phyloP scores from a whole-genome alignment of 2,797 vertebrate species.

The Diplodus puntazzo region DNA sequence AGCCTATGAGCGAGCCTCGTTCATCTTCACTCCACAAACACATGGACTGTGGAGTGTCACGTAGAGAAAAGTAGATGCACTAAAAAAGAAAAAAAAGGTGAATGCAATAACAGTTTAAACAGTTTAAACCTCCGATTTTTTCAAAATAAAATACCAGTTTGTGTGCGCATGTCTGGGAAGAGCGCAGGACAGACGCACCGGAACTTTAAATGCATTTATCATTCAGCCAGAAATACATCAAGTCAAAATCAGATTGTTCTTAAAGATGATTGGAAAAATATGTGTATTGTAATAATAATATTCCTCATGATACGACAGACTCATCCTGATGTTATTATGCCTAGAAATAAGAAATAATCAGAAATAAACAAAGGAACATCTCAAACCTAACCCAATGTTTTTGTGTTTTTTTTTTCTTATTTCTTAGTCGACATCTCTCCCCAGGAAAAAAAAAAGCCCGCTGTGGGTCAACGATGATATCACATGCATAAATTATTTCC shows the following conservation, averaged over 20 bases:
- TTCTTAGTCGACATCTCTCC: neutral
- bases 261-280: neutral
- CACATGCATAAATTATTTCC: slow-evolving; percentile 47
- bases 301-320: neutral
- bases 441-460: neutral
- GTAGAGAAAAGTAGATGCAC: neutral
- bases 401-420: neutral
- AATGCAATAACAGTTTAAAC: neutral
- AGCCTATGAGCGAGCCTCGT: slow-evolving; percentile 82
- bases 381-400: neutral
- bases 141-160: neutral
- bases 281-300: too few species aligned
- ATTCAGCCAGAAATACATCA: neutral
- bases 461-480: slow-evolving; percentile 45
- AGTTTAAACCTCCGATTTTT: too few species aligned
- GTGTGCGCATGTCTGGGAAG: too few species aligned
- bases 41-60: neutral
- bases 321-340: neutral
- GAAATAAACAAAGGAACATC: too few species aligned
- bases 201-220: neutral
- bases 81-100: neutral
- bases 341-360: neutral
- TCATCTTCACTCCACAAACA: slow-evolving; percentile 17
- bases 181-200: neutral
- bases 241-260: neutral